Evolutionary conservation across 2,888 invertebrate species (phyloP).

Genomic region (Serripes groenlandicus): DNA sequence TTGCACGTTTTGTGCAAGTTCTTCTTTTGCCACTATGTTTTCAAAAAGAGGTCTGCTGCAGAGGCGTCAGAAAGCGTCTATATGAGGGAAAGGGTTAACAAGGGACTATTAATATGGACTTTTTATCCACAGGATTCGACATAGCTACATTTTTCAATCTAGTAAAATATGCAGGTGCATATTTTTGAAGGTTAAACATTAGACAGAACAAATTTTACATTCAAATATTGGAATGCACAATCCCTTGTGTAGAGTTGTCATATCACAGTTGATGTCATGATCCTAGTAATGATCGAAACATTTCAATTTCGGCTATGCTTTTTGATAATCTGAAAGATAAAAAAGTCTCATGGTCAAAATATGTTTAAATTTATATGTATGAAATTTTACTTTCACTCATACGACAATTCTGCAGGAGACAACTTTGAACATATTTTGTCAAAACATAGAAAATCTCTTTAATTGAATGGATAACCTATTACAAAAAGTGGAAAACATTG

Average conservation of each 20-base stretch:
- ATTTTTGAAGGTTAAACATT: no score
- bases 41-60: not conserved
- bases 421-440: no score
- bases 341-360: not conserved
- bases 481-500: no score
- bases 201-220: no score
- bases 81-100: slow-evolving; percentile 4
- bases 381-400: no score
- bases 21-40: not conserved
- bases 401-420: no score
- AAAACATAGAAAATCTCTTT: no score
- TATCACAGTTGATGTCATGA: slow-evolving; percentile 15
- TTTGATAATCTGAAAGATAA: slow-evolving; percentile 83
- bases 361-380: no score
- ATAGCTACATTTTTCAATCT: no score
- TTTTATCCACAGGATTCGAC: no score
- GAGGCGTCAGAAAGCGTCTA: not conserved
- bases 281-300: slow-evolving; percentile 74
- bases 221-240: slow-evolving; percentile 24
- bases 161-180: no score
- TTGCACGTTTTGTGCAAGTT: not conserved
- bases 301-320: slow-evolving; percentile 84
- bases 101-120: not conserved
- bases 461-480: no score
- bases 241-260: not conserved